Evolutionary conservation across 2,113 vertebrate species (phyloP).

Genomic region (Andinoacara biseriatus): DNA sequence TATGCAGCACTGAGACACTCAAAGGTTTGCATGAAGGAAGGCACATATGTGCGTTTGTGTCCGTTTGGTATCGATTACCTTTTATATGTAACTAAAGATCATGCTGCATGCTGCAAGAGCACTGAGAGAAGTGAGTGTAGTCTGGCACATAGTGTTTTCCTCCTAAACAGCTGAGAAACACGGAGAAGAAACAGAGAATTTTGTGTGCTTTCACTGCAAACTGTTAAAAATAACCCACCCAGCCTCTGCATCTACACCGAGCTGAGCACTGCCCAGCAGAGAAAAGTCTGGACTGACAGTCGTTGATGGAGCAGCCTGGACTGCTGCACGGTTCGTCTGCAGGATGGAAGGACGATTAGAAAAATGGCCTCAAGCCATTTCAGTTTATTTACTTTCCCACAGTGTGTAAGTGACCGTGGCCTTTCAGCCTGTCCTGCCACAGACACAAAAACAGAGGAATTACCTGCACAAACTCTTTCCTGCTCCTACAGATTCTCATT

Average conservation of each 20-base stretch:
- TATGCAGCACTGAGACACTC: neutral
- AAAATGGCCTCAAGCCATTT: fast-evolving
- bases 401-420: neutral
- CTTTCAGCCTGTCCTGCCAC: neutral
- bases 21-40: constrained; percentile 17
- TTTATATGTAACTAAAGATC: constrained; percentile 58
- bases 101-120: constrained; percentile 43
- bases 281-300: neutral
- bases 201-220: neutral
- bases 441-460: neutral
- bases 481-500: neutral
- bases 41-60: constrained; percentile 13
- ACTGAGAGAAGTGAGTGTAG: constrained; percentile 62
- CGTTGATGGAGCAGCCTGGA: neutral
- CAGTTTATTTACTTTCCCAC: neutral
- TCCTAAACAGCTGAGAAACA: neutral
- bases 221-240: neutral
- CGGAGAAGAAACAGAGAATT: neutral
- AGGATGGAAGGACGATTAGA: neutral
- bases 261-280: neutral
- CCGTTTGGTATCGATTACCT: constrained; percentile 23
- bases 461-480: neutral
- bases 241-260: neutral
- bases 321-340: neutral
- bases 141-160: constrained; percentile 10